Conservation (phyloP, 2,797 vertebrate species). For the Eutrigla gurnardus region DNA sequence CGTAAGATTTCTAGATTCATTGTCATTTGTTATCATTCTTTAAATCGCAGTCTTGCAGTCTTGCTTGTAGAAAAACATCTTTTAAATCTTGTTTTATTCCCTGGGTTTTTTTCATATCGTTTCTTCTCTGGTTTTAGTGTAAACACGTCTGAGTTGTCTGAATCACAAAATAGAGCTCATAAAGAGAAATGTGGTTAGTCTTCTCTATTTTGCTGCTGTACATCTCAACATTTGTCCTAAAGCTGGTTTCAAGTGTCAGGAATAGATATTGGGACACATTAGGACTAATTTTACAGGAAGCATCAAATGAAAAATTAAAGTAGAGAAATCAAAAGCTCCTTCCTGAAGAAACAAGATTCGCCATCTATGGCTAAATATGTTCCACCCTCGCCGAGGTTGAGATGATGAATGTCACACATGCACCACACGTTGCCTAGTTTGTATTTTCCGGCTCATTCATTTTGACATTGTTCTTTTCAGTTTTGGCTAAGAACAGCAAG, state of each 20-base stretch:
- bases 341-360: neutral
- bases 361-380: neutral
- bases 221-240: neutral
- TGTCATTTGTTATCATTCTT: neutral
- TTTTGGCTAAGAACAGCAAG: constrained; percentile 96
- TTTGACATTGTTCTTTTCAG: constrained; percentile 62
- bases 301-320: neutral
- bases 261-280: neutral
- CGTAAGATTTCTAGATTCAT: constrained; percentile 80
- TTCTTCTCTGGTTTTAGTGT: neutral
- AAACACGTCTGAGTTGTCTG: neutral
- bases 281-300: neutral
- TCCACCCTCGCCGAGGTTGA: neutral
- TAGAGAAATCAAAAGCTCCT: neutral
- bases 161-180: neutral
- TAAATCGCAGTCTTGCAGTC: neutral
- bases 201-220: neutral
- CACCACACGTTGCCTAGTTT: neutral
- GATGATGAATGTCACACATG: fast-evolving
- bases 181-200: neutral
- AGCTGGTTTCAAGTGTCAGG: neutral
- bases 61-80: neutral
- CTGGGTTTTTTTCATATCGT: neutral
- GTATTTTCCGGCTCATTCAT: neutral
- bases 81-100: neutral